Conservation (phyloP, 2,797 vertebrate species). For the Urophycis tenuis region DNA sequence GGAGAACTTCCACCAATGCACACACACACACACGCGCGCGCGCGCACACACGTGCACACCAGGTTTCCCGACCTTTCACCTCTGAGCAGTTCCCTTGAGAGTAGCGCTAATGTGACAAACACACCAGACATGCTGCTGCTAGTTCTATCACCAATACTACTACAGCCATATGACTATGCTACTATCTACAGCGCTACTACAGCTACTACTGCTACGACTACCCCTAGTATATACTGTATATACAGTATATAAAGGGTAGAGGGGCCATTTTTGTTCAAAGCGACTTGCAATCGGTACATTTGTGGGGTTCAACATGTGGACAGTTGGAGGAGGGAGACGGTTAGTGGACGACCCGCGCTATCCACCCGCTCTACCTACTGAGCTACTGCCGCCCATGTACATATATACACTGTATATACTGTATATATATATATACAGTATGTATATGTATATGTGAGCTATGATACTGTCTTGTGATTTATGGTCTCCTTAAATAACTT, state of each 20-base stretch:
- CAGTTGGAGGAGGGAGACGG: too few species aligned
- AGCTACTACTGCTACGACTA: not conserved
- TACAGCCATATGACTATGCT: not conserved
- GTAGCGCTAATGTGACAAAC: constrained; percentile 29
- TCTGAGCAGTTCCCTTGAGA: constrained; percentile 43
- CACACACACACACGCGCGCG: constrained; percentile 21
- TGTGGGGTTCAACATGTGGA: too few species aligned
- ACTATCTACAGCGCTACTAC: not conserved
- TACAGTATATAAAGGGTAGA: too few species aligned
- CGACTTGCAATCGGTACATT: too few species aligned
- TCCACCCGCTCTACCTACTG: too few species aligned
- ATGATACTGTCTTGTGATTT: not conserved
- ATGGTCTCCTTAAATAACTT: not conserved
- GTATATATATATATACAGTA: not conserved
- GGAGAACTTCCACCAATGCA: constrained; percentile 38
- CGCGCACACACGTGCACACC: not conserved
- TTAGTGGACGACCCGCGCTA: too few species aligned
- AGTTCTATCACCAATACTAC: not conserved
- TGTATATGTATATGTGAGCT: not conserved
- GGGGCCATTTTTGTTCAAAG: too few species aligned
- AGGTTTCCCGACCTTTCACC: constrained; percentile 50
- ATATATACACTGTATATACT: too few species aligned
- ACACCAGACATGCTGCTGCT: not conserved
- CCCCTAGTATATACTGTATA: too few species aligned
- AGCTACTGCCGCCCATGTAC: too few species aligned